Percentiles rank a stretch among this genome's conserved stretches.
Evolutionary conservation across 2,113 vertebrate species (phyloP).

Genomic region (Casuarius casuarius): DNA sequence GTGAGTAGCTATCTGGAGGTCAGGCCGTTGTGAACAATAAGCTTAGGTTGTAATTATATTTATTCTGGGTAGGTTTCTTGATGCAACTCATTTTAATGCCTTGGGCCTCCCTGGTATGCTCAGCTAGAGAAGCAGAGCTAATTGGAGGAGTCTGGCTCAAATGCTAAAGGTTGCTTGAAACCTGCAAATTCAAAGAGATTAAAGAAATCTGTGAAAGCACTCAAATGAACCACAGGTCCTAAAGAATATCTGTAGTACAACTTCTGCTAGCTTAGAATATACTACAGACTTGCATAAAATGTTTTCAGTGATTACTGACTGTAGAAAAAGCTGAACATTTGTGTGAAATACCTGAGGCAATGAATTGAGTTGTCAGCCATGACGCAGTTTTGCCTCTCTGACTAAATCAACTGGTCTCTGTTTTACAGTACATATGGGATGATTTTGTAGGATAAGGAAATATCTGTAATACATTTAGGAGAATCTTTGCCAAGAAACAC

Average conservation of each 20-base stretch:
- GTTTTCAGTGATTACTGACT: background rate
- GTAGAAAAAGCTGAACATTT: background rate
- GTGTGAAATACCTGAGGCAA: background rate
- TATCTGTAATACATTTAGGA: background rate
- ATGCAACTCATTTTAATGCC: background rate
- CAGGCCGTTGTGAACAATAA: background rate
- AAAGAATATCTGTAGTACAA: background rate
- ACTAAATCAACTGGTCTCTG: background rate
- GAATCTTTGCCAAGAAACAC: background rate
- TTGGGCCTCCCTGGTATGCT: background rate
- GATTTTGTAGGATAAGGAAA: background rate
- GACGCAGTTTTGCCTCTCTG: background rate
- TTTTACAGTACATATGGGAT: background rate
- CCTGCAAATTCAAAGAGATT: constrained; percentile 46
- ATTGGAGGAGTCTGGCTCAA: constrained; percentile 41
- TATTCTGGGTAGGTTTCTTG: constrained; percentile 26
- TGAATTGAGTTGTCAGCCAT: background rate
- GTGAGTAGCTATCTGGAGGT: constrained; percentile 1
- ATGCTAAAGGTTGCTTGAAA: constrained; percentile 14
- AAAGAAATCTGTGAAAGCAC: constrained; percentile 35
- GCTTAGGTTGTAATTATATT: constrained; percentile 19
- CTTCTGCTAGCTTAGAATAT: background rate
- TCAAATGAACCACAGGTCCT: background rate
- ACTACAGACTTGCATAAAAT: background rate
- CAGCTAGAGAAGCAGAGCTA: constrained; percentile 31